These are phyloP conservation scores for Sebastes taczanowskii DNA, from an alignment of 2,797 vertebrate species.

Conservation along the genomic window DNA sequence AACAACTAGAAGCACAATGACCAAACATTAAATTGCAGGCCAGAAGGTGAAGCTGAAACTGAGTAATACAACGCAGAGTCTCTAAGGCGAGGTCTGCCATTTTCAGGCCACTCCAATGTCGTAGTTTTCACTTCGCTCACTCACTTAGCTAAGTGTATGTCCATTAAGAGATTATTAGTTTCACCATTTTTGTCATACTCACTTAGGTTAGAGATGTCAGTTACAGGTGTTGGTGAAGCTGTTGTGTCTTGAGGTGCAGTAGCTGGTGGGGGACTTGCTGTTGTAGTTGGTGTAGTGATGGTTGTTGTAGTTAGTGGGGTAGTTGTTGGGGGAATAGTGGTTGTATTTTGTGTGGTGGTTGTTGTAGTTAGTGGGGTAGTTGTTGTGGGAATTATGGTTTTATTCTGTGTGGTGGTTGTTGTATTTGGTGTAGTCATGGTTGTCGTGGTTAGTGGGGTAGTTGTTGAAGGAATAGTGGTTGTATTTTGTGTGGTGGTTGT, in stretches of 20 bases:
- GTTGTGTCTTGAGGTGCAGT: not conserved
- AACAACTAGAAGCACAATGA: conserved; percentile 5
- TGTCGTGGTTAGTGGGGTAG: not conserved
- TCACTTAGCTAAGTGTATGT: too few species aligned
- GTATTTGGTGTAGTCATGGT: too few species aligned
- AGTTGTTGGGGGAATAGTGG: not conserved
- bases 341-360: not conserved
- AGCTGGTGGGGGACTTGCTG: not conserved
- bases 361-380: not conserved
- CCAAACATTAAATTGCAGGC: not conserved
- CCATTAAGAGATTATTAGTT: too few species aligned
- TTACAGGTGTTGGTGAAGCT: not conserved
- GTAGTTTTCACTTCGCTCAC: too few species aligned
- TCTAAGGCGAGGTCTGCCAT: not conserved
- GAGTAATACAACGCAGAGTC: not conserved
- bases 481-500: not conserved
- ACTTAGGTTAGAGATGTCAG: not conserved
- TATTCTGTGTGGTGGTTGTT: too few species aligned
- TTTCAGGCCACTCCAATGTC: not conserved
- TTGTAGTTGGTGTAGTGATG: not conserved
- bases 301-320: not conserved
- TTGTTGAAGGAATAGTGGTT: not conserved
- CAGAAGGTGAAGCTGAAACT: not conserved
- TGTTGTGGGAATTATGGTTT: accelerated
- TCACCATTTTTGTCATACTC: not conserved